Base-by-base conservation (phyloP, 1,140 invertebrate species). In the Euschistus heros region DNA sequence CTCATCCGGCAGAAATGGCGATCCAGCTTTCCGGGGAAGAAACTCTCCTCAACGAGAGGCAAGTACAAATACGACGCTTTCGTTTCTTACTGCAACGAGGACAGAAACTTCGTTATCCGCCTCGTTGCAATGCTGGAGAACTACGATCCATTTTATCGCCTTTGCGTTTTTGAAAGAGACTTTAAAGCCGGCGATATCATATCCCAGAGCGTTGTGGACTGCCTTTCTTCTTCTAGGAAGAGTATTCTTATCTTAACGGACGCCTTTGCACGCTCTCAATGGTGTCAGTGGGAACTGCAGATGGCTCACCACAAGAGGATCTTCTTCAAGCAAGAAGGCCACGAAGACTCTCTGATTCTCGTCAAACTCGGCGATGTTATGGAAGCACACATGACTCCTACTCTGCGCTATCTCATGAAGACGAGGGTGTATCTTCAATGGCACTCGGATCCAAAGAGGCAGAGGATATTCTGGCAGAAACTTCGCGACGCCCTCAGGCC, bases 231-330 rank as follows among this genome's bases (percentile, higher is more conserved):
- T 57, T 84, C 83, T 71, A 76, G 80, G 54, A 81, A 81, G 71
- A 80, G 82, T 17, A 73, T 86, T 50, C 73, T 86, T 18, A 73
- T 86, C n/a, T 76, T 86, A 27, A 84, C 82, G 64, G 78, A 84
- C 69, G 77, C 78, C 63, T 86, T 85, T 71, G 77, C 81, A 0
- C 78, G 79, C 68, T 86, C 83, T 46, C 80, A 84, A 44, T 86
- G 84, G 84, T 86, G 84, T 71, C 70, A 79, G 27, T 83, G 83
- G 78, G 84, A 86, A 72, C 80, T 82, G 10, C 79, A 83, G 67
- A 73, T 84, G 7, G 84, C 83, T 0, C 72, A 69, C 59, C 72
- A 69, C 62, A 72, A 68, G 24, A 47, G 71, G 20, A 67, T 77
- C 57, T 70, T 78, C 14, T 63, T 60, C 22, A 46, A 33, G 22